These are phyloP conservation scores for Meteorus colon DNA, from an alignment of 2,888 invertebrate genomes.

Conservation along the genomic window DNA sequence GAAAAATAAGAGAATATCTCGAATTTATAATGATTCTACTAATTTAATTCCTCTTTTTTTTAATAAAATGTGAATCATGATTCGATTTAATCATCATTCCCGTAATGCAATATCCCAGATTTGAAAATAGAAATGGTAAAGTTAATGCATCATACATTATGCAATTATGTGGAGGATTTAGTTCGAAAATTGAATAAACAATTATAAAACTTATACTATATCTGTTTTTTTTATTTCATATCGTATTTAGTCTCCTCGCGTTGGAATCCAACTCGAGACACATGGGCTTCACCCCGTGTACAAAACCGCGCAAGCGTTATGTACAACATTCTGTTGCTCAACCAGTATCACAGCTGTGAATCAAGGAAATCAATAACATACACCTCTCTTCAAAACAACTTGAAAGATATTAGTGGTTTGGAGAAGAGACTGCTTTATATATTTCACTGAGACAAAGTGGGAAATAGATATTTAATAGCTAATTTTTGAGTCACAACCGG, in stretches of 20 bases:
- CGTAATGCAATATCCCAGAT: constrained; percentile 9
- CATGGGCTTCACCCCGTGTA: neutral
- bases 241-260: neutral
- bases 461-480: neutral
- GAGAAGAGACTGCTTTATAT: neutral
- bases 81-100: neutral
- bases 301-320: constrained; percentile 46
- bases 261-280: neutral
- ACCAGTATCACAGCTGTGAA: constrained; percentile 47
- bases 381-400: constrained; percentile 51
- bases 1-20: neutral
- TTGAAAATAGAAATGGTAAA: neutral
- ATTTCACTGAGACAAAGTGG: neutral
- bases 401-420: constrained; percentile 47
- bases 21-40: neutral
- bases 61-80: neutral
- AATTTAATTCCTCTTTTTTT: constrained; percentile 30
- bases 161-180: constrained; percentile 2
- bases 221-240: neutral
- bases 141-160: neutral
- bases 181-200: neutral
- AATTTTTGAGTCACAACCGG: neutral
- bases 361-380: constrained; percentile 61
- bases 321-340: constrained; percentile 42
- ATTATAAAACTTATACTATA: neutral